Evolutionary conservation across 2,888 invertebrate genomes (phyloP).

Genomic region (Agrochola circellaris): DNA sequence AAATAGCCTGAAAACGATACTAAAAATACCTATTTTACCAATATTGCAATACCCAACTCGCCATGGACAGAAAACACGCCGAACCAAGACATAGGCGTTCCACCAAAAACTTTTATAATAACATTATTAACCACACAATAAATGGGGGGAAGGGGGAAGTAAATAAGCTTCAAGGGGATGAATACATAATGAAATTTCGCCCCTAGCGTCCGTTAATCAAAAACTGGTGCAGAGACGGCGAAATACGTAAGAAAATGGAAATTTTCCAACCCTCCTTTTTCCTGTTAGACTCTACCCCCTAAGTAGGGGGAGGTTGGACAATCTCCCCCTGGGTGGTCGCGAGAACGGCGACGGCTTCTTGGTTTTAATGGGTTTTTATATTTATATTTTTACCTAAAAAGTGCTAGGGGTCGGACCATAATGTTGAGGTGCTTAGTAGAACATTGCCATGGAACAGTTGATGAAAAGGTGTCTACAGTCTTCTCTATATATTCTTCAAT

Average conservation of each 20-base stretch:
- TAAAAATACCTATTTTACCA: constrained; percentile 20
- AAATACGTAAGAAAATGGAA: constrained; percentile 91
- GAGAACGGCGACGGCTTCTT: constrained; percentile 72
- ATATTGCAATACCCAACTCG: constrained; percentile 26
- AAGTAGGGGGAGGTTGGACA: constrained; percentile 77
- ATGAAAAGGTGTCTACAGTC: background rate
- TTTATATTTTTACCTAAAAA: background rate
- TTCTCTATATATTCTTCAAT: background rate
- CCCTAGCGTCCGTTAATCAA: constrained; percentile 90
- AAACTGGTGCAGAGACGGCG: constrained; percentile 88
- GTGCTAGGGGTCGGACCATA: accelerated
- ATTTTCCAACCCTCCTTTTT: constrained; percentile 91
- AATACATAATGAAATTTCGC: constrained; percentile 90
- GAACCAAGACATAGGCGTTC: constrained; percentile 58
- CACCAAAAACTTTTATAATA: constrained; percentile 70
- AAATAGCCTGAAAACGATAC: background rate
- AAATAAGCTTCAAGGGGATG: constrained; percentile 88
- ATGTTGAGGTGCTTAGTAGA: background rate
- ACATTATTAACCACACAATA: constrained; percentile 72
- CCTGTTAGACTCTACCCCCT: constrained; percentile 84
- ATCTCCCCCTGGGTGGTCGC: constrained; percentile 73
- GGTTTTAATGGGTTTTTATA: constrained; percentile 2
- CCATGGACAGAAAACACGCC: constrained; percentile 52
- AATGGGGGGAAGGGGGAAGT: constrained; percentile 73
- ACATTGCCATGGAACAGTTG: background rate